Evolutionary conservation across 92 coral and sea anemone species (phyloP), one percentile per base, ranked within the genome.

Genomic region (Isaurus tuberculatus): DNA sequence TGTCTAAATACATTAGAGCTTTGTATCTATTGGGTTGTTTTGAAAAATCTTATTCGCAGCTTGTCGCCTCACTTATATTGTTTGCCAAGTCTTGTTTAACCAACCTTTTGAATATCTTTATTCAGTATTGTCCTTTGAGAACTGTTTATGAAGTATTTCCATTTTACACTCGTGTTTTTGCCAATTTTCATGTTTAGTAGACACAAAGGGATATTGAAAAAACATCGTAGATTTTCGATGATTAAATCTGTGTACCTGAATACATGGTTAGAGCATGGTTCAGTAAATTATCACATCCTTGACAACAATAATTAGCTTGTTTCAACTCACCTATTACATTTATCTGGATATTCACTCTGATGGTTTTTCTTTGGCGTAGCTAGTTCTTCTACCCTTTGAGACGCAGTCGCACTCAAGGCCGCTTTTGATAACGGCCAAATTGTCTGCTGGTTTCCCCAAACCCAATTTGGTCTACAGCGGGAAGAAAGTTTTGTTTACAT

Each of bases 351-450:
- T 25, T 87, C 95, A 31, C 65, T 48, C 60, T 90, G 98, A 72
- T 90, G 87, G 79, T 95, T 89, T 84, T 94, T 92, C 67, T 94
- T 95, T 29, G 98, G 94, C 15, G 90, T 89, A 26, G 98, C 96
- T 66, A 95, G 77, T 86, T 87, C 88, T 51, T 70, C 81, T 19
- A 92, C 84, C 27, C 98, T 88, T 42, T 88, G 88, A 6, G 95
- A 87, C 23, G 98, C 79, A 48, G 70, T 83, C 28, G 94, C 89
- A 14, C 69, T 72, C 22, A 93, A 72, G 14, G 98, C 94, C 11
- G 89, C 64, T 34, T 86, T 87, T 60, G 94, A 69, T 17, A 95
- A 49, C 22, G 98, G 96, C 89, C 98, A 83, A 58, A 95, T 91
- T 30, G 85, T 74, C 16, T 89, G 95, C 65, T 95, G 98, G 72